Conservation (phyloP, 2,797 vertebrate genomes). For the Acipenser transmontanus region DNA sequence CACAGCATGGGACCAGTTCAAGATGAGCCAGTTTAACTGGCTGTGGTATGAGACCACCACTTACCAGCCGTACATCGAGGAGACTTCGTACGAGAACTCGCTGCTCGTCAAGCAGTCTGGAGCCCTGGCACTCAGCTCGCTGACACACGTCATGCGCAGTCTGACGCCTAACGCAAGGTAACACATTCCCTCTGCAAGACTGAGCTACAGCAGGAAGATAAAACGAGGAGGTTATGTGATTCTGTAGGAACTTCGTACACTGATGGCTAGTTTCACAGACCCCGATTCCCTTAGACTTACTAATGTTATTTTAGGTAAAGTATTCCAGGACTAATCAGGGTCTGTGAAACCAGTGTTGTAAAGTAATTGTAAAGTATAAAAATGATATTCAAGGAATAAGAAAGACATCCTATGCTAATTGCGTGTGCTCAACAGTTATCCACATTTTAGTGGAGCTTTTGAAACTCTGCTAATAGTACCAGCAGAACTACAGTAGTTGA, state of each 20-base stretch:
- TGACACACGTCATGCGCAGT: constrained; percentile 84
- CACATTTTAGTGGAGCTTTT: too few species aligned
- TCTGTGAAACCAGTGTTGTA: too few species aligned
- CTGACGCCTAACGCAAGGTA: constrained; percentile 92
- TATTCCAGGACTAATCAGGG: too few species aligned
- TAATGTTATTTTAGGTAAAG: too few species aligned
- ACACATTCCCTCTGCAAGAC: constrained; percentile 7
- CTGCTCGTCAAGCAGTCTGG: constrained; percentile 88
- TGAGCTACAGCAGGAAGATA: background rate
- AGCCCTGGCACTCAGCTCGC: constrained; percentile 83
- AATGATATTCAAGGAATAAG: too few species aligned
- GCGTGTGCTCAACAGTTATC: too few species aligned
- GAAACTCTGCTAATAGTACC: too few species aligned
- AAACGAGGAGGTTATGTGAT: background rate
- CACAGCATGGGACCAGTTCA: constrained; percentile 95
- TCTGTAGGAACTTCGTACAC: background rate
- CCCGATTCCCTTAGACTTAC: too few species aligned
- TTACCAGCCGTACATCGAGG: constrained; percentile 81
- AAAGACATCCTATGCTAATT: too few species aligned
- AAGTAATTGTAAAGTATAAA: too few species aligned
- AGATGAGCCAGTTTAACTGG: constrained; percentile 93
- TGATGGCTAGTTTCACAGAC: background rate
- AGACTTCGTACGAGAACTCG: constrained; percentile 94
- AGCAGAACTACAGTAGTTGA: too few species aligned
- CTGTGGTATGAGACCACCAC: constrained; percentile 96